Evolutionary conservation across 2,113 vertebrate species (phyloP).

Genomic region (Ciconia stormi): DNA sequence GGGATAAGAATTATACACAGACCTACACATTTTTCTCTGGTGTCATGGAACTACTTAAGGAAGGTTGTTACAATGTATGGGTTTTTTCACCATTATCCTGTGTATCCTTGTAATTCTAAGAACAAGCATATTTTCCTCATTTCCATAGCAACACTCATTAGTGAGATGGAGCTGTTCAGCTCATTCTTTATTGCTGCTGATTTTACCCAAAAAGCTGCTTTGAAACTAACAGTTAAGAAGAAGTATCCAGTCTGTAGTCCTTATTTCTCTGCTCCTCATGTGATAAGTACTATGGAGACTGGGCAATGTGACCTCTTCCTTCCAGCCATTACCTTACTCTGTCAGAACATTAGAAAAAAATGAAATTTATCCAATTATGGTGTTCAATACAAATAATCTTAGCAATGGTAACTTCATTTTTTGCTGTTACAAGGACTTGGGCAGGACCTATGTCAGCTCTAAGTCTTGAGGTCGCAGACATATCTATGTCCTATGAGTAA

Average conservation of each 20-base stretch:
- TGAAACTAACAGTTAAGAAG: not conserved
- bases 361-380: not conserved
- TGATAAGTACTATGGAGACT: not conserved
- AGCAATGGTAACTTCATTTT: not conserved
- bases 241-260: not conserved
- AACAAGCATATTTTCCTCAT: not conserved
- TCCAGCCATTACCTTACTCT: not conserved
- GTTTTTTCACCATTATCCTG: not conserved
- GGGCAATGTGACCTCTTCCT: not conserved
- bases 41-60: not conserved
- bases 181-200: not conserved
- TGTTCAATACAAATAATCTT: not conserved
- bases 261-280: not conserved
- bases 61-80: not conserved
- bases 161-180: not conserved
- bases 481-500: not conserved
- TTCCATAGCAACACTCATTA: conserved; percentile 12
- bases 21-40: not conserved
- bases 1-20: not conserved
- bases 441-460: not conserved
- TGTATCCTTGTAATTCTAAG: not conserved
- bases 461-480: not conserved
- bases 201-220: not conserved
- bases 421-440: not conserved
- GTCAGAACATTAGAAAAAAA: not conserved